A percentile compares a stretch with the other conserved stretches of the same genome.
phyloP scores from a whole-genome alignment of 2,113 vertebrate genomes.

The Microcebus jonahi region DNA sequence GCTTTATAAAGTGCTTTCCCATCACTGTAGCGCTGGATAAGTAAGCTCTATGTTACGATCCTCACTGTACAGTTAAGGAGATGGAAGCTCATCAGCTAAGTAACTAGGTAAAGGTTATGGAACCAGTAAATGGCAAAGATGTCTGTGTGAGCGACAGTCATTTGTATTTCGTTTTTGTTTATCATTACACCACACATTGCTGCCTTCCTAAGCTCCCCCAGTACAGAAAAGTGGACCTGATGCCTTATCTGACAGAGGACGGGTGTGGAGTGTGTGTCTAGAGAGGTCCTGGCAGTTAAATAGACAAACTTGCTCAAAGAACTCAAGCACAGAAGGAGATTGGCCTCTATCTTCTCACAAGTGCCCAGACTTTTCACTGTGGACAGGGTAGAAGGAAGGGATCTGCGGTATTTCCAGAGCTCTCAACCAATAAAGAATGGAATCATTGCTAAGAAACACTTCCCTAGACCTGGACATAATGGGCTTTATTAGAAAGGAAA shows the following conservation, averaged over 20 bases:
- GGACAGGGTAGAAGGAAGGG: neutral
- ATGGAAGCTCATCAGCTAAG: neutral
- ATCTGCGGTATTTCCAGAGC: neutral
- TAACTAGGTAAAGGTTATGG: neutral
- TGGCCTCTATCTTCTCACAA: neutral
- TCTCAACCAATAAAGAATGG: neutral
- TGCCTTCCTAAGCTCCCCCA: neutral
- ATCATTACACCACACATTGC: neutral
- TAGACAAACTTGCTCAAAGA: neutral
- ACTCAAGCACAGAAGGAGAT: neutral
- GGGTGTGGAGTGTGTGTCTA: neutral
- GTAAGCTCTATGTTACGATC: neutral
- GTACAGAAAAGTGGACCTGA: neutral
- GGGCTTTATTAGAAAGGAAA: slow-evolving; percentile 9
- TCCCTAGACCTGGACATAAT: neutral
- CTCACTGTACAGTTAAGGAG: neutral
- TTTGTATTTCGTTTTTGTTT: neutral
- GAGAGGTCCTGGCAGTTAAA: neutral
- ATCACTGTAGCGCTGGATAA: neutral
- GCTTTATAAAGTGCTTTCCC: neutral
- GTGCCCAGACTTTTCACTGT: neutral
- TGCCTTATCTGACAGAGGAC: neutral
- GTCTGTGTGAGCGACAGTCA: neutral
- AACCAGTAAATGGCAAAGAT: neutral
- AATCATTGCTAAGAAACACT: neutral